These are phyloP conservation scores for Eremophila alpestris DNA, from an alignment of 2,797 vertebrate genomes.

Conservation along the genomic window DNA sequence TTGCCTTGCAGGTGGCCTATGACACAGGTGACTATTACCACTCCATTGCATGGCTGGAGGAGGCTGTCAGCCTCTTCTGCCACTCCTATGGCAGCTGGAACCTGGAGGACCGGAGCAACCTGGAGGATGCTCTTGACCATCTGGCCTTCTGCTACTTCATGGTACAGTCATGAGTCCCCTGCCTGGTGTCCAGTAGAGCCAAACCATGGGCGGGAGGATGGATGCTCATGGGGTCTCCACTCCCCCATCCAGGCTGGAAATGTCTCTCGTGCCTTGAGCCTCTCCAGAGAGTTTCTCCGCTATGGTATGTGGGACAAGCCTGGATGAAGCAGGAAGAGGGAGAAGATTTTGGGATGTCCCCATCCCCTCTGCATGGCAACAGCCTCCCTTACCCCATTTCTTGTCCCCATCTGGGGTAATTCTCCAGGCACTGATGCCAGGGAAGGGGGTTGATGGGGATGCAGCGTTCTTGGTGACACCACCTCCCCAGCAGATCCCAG, in stretches of 20 bases:
- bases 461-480: not conserved
- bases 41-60: conserved; percentile 91
- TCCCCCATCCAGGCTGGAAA: conserved; percentile 85
- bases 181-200: no score
- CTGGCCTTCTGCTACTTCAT: conserved; percentile 94
- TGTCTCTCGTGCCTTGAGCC: conserved; percentile 84
- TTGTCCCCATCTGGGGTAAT: not conserved
- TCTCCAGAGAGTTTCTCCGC: conserved; percentile 89
- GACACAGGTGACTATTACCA: conserved; percentile 91
- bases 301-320: conserved; percentile 77
- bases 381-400: not conserved
- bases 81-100: conserved; percentile 80
- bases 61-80: conserved; percentile 88
- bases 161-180: conserved; percentile 54
- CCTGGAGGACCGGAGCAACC: conserved; percentile 85
- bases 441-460: not conserved
- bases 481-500: conserved; percentile 79
- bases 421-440: fast-evolving
- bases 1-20: conserved; percentile 87
- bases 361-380: not conserved
- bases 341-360: not conserved
- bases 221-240: not conserved
- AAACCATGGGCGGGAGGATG: fast-evolving
- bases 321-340: not conserved
- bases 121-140: conserved; percentile 91